These are phyloP conservation scores for Disparrhopalites patrizii DNA, from an alignment of 2,888 invertebrate genomes.

Conservation along the genomic window DNA sequence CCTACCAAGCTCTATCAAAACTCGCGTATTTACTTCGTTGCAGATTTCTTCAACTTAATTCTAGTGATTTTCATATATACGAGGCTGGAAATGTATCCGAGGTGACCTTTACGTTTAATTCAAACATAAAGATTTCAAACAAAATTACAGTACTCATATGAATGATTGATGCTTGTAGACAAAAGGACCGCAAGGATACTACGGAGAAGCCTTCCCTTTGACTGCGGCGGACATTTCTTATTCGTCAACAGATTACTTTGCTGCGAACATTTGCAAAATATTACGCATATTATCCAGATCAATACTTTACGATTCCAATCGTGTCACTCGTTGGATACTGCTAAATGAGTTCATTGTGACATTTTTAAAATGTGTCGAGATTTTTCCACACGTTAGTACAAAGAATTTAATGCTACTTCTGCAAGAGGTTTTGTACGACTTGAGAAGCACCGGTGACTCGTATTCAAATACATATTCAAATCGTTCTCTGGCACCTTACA, in stretches of 20 bases:
- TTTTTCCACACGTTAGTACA: constrained; percentile 37
- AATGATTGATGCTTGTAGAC: constrained; percentile 1
- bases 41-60: constrained; percentile 38
- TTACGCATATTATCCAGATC: constrained; percentile 39
- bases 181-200: constrained; percentile 26
- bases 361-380: constrained; percentile 33
- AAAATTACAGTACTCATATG: background rate
- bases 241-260: constrained; percentile 30
- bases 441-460: constrained; percentile 26
- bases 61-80: constrained; percentile 35
- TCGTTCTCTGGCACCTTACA: constrained; percentile 22
- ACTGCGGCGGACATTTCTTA: constrained; percentile 20
- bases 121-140: background rate
- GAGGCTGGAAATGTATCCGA: constrained; percentile 15
- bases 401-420: constrained; percentile 36
- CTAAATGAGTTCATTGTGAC: constrained; percentile 36
- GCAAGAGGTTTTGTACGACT: constrained; percentile 36
- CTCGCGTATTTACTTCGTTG: constrained; percentile 31
- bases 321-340: constrained; percentile 36
- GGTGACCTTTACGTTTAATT: too few species aligned
- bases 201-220: constrained; percentile 20
- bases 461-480: constrained; percentile 25
- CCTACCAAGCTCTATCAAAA: constrained; percentile 37
- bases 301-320: constrained; percentile 34
- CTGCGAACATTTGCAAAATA: constrained; percentile 35